These are phyloP conservation scores for Cotesia chilonis DNA, from an alignment of 1,140 invertebrate genomes.

Conservation along the genomic window DNA sequence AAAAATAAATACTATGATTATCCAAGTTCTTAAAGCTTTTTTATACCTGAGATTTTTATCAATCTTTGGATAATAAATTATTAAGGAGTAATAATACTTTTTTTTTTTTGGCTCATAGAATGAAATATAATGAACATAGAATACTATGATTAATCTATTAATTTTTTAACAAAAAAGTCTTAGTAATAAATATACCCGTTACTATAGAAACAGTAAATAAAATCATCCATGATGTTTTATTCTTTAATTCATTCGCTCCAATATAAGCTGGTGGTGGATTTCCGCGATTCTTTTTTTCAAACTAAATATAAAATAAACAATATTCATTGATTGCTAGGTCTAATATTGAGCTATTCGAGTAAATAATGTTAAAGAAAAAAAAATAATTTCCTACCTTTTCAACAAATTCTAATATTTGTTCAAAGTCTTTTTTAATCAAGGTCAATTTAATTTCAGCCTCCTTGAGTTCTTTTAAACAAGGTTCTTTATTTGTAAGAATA, in stretches of 20 bases:
- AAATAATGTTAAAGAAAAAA: slow-evolving; percentile 12
- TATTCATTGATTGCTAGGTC: too few species aligned
- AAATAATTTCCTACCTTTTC: slow-evolving; percentile 45
- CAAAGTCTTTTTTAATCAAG: slow-evolving; percentile 50
- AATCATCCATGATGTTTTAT: slow-evolving; percentile 47
- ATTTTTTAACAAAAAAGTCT: slow-evolving; percentile 43
- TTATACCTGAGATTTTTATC: not conserved
- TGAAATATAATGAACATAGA: not conserved
- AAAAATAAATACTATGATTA: too few species aligned
- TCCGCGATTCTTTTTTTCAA: slow-evolving; percentile 45
- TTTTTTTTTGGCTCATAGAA: not conserved
- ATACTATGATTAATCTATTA: slow-evolving; percentile 37
- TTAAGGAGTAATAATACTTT: slow-evolving; percentile 11
- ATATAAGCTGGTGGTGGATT: slow-evolving; percentile 51
- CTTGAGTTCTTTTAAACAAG: slow-evolving; percentile 40
- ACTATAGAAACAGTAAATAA: slow-evolving; percentile 47
- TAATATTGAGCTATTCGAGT: too few species aligned
- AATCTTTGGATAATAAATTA: not conserved
- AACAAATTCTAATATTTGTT: slow-evolving; percentile 41
- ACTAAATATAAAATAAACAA: slow-evolving; percentile 42
- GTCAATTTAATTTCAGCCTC: slow-evolving; percentile 44
- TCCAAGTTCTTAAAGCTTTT: not conserved
- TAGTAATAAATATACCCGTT: slow-evolving; percentile 49
- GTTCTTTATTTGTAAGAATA: slow-evolving; percentile 36
- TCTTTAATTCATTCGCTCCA: slow-evolving; percentile 40